A percentile compares a stretch with the other conserved stretches of the same genome.
Evolutionary conservation across 2,888 invertebrate genomes (phyloP).

Genomic region (Drosophila sordidula): DNA sequence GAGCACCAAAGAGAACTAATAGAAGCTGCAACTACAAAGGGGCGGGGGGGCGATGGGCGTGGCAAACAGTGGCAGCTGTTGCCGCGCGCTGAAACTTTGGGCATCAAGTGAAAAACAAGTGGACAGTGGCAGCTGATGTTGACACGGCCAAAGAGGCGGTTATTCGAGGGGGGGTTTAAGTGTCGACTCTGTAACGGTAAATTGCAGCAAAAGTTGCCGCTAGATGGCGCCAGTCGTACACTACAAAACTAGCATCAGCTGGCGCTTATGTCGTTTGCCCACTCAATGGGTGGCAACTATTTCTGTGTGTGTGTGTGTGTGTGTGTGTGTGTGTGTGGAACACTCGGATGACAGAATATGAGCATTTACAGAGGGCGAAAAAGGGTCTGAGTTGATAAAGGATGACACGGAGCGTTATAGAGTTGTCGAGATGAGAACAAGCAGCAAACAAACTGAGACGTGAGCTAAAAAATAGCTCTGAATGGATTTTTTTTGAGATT

Average conservation of each 20-base stretch:
- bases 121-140: slow-evolving; percentile 71
- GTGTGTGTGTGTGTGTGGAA: not conserved
- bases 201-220: slow-evolving; percentile 63
- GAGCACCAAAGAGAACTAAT: slow-evolving; percentile 26
- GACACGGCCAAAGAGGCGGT: slow-evolving; percentile 41
- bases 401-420: slow-evolving; percentile 26
- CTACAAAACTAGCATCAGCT: slow-evolving; percentile 50
- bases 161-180: slow-evolving; percentile 35
- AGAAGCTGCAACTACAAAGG: slow-evolving; percentile 6
- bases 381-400: slow-evolving; percentile 19
- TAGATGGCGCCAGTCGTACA: slow-evolving; percentile 60
- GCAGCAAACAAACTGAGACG: not conserved
- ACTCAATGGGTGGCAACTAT: slow-evolving; percentile 4
- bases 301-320: not conserved
- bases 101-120: slow-evolving; percentile 72
- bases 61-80: slow-evolving; percentile 63
- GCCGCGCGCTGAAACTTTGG: slow-evolving; percentile 59
- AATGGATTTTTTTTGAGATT: not conserved
- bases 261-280: slow-evolving; percentile 15
- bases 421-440: slow-evolving; percentile 12
- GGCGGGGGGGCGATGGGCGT: slow-evolving; percentile 7
- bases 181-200: slow-evolving; percentile 60
- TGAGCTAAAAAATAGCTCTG: not conserved
- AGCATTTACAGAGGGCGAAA: slow-evolving; percentile 1
- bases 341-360: slow-evolving; percentile 28